Conservation (phyloP, 2,797 vertebrate species). For the Rhyacichthys aspro region DNA sequence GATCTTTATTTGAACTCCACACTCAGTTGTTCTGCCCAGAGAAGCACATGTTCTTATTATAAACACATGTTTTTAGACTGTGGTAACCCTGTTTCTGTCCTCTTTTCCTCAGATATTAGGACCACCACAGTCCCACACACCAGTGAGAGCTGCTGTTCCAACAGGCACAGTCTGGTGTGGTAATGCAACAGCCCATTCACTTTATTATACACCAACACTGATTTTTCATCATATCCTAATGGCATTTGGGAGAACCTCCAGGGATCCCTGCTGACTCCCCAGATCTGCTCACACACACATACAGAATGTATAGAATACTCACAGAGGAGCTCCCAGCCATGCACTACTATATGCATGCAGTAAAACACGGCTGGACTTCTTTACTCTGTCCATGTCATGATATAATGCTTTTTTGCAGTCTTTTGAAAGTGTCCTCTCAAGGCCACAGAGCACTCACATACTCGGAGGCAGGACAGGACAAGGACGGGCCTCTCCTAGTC, state of each 20-base stretch:
- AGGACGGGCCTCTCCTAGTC: conserved; percentile 13
- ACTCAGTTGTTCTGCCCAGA: too few species aligned
- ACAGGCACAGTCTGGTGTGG: conserved; percentile 56
- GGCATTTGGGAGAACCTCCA: conserved; percentile 73
- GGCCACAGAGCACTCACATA: conserved; percentile 8
- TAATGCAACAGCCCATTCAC: conserved; percentile 73
- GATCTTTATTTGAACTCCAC: too few species aligned
- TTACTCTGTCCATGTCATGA: neutral
- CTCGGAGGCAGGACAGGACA: too few species aligned
- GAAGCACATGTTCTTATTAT: too few species aligned
- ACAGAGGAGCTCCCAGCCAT: too few species aligned
- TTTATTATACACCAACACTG: conserved; percentile 69
- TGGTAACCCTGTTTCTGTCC: conserved; percentile 35
- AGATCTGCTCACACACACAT: conserved; percentile 22
- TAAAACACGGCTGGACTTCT: neutral
- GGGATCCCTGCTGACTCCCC: conserved; percentile 55
- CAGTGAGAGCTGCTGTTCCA: conserved; percentile 55
- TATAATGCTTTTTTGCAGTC: conserved; percentile 7
- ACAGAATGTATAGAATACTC: conserved; percentile 10
- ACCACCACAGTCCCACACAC: conserved; percentile 12
- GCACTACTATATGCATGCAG: conserved; percentile 16
- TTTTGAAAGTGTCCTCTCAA: conserved; percentile 5
- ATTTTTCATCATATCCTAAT: conserved; percentile 76
- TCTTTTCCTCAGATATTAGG: conserved; percentile 49
- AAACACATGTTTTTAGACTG: conserved; percentile 15